Conservation (phyloP, 2,888 invertebrate species). For the Drosophila infuscata region DNA sequence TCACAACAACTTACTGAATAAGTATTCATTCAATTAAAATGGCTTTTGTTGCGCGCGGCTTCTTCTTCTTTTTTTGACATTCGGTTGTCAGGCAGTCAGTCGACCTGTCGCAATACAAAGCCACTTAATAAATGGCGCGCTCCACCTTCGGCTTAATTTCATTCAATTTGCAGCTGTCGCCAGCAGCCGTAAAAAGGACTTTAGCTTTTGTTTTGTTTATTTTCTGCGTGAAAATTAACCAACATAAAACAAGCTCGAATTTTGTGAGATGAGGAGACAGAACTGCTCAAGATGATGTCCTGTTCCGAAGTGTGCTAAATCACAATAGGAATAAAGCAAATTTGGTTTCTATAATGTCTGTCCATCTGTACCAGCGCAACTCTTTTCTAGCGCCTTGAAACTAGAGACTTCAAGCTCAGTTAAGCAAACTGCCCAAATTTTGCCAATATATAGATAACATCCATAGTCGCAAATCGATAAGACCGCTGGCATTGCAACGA, state of each 20-base stretch:
- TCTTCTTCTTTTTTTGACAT: slow-evolving; percentile 16
- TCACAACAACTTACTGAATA: slow-evolving; percentile 43
- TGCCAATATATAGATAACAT: background rate
- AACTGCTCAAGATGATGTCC: background rate
- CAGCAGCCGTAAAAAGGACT: slow-evolving; percentile 75
- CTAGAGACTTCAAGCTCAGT: no score
- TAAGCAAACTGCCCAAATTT: no score
- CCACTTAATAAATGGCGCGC: slow-evolving; percentile 72
- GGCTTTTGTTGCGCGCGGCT: slow-evolving; percentile 46
- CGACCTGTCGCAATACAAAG: slow-evolving; percentile 36
- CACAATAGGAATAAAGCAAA: background rate
- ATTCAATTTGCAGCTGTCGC: slow-evolving; percentile 78
- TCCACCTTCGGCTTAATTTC: slow-evolving; percentile 68
- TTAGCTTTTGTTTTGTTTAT: slow-evolving; percentile 56
- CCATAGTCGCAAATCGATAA: background rate
- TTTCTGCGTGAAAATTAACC: slow-evolving; percentile 30
- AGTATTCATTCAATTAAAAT: slow-evolving; percentile 64
- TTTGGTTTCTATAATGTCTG: no score
- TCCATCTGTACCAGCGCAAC: no score
- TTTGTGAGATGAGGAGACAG: background rate
- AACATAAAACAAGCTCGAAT: slow-evolving; percentile 13
- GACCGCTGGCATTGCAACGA: background rate
- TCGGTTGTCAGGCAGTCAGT: slow-evolving; percentile 18
- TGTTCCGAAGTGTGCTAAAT: background rate
- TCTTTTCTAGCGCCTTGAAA: no score